phyloP scores from a whole-genome alignment of 2,797 vertebrate genomes.

The Hypotaenidia philippensis region DNA sequence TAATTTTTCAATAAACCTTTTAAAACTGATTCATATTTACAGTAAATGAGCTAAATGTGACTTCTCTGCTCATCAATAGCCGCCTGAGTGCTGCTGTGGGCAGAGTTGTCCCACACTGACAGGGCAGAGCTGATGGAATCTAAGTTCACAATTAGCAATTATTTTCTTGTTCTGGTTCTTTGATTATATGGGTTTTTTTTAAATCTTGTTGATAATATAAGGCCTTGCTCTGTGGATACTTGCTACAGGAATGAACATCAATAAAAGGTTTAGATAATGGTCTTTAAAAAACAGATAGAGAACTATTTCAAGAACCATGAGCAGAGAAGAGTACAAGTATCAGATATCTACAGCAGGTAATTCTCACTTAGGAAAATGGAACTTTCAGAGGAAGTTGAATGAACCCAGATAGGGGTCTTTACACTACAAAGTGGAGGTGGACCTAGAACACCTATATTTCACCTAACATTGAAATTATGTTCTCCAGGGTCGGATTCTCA shows the following conservation, averaged over 20 bases:
- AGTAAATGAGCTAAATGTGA: not conserved
- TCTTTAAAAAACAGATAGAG: not conserved
- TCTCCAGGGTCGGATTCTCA: not conserved
- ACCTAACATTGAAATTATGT: not conserved
- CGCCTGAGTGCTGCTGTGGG: not conserved
- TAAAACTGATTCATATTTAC: not conserved
- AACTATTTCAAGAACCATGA: not conserved
- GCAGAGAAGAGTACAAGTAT: rapidly evolving
- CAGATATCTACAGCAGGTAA: not conserved
- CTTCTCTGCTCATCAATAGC: not conserved
- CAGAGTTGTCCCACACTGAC: not conserved
- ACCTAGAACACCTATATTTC: not conserved
- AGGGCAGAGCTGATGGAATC: not conserved
- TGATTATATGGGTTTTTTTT: not conserved
- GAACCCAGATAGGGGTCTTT: not conserved
- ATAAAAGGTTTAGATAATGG: not conserved
- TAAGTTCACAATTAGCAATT: not conserved
- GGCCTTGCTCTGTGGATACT: not conserved
- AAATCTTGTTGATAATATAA: not conserved
- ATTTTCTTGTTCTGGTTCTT: not conserved
- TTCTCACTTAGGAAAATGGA: not conserved
- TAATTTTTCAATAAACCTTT: not conserved
- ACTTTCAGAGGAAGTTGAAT: not conserved
- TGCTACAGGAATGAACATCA: not conserved
- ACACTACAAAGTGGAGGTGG: rapidly evolving